These are phyloP conservation scores for Elymnias hypermnestra DNA, from an alignment of 1,140 invertebrate genomes.

Conservation along the genomic window DNA sequence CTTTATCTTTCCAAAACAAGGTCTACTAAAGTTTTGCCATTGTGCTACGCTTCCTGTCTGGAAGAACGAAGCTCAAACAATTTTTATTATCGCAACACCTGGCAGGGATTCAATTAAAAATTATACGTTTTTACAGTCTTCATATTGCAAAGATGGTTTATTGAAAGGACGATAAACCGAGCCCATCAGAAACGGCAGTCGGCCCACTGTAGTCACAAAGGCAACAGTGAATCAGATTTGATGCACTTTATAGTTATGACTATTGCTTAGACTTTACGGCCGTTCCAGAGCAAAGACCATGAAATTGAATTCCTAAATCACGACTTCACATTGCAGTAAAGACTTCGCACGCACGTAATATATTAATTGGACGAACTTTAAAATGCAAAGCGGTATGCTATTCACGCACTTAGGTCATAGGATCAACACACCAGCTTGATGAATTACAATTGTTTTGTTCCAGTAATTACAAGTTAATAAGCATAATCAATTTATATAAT, in stretches of 20 bases:
- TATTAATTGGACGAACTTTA: neutral
- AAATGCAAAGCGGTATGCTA: slow-evolving; percentile 2
- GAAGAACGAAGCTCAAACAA: too few species aligned
- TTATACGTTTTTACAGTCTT: slow-evolving; percentile 42
- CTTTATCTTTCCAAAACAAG: too few species aligned
- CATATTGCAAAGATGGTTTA: slow-evolving; percentile 34
- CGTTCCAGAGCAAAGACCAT: slow-evolving; percentile 19
- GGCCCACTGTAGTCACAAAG: slow-evolving; percentile 42
- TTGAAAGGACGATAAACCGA: slow-evolving; percentile 11
- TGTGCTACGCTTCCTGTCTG: too few species aligned
- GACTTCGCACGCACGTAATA: slow-evolving; percentile 3
- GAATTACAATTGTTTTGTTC: slow-evolving; percentile 20
- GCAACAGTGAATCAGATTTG: slow-evolving; percentile 52
- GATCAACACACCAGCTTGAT: slow-evolving; percentile 16
- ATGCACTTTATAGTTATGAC: slow-evolving; percentile 55
- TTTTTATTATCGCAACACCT: too few species aligned
- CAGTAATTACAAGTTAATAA: slow-evolving; percentile 18
- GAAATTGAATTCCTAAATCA: slow-evolving; percentile 18
- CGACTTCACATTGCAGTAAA: slow-evolving; percentile 3
- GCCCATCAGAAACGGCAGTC: slow-evolving; percentile 10
- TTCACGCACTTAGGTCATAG: slow-evolving; percentile 22
- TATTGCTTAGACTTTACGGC: slow-evolving; percentile 43
- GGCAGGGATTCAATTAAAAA: slow-evolving; percentile 56
- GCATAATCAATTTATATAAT: slow-evolving; percentile 26
- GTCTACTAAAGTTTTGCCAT: too few species aligned